These are phyloP conservation scores for Epistrophella euchroma DNA, from an alignment of 2,888 invertebrate species.

Conservation along the genomic window DNA sequence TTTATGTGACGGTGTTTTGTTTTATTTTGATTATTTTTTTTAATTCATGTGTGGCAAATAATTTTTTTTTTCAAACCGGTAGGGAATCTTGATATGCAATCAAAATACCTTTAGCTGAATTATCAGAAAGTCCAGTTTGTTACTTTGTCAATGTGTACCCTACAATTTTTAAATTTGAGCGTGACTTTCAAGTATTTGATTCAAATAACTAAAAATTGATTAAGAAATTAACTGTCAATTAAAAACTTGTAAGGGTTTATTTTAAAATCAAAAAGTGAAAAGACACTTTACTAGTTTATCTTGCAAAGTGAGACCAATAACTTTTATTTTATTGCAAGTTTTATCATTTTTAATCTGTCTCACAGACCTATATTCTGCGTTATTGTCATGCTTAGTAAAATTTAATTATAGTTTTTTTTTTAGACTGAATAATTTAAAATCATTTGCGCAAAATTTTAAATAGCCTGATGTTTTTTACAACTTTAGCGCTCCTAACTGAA, in stretches of 20 bases:
- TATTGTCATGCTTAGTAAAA: background rate
- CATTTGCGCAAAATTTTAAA: no score
- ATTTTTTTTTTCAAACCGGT: conserved; percentile 21
- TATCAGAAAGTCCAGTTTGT: conserved; percentile 30
- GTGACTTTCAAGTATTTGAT: conserved; percentile 7
- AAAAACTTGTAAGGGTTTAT: background rate
- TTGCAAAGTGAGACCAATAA: background rate
- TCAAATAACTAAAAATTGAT: conserved; percentile 2
- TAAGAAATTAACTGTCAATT: background rate
- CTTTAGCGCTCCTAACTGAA: no score
- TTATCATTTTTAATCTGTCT: no score
- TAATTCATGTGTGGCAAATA: conserved; percentile 33
- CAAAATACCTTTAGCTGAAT: conserved; percentile 5
- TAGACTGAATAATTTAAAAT: no score
- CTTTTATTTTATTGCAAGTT: background rate
- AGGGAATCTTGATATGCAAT: conserved; percentile 43
- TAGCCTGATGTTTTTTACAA: no score
- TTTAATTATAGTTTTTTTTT: no score
- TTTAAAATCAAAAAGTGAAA: background rate
- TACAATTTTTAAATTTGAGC: background rate
- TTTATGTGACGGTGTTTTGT: conserved; percentile 20
- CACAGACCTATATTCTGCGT: no score
- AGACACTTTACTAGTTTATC: background rate
- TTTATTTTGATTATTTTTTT: background rate
- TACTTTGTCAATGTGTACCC: conserved; percentile 1